Evolutionary conservation across 2,888 invertebrate genomes (phyloP), one percentile per base, ranked within the genome.

Genomic region (Galerucella nymphaeae): DNA sequence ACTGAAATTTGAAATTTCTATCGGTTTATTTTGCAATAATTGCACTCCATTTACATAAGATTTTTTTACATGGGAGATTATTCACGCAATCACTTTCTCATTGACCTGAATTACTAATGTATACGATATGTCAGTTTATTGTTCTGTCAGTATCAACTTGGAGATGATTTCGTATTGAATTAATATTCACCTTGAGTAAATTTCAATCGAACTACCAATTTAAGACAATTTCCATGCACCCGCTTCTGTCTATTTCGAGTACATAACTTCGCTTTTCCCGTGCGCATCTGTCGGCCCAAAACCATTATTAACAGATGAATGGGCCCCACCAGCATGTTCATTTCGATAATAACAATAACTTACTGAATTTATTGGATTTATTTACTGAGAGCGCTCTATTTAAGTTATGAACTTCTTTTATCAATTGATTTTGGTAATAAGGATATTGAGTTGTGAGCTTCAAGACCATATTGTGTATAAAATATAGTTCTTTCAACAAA

Each of bases 291-390:
- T 74, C 76, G 66, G 72, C 68, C 70, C 65, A 41, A 41, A 55
- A 65, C 74, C 76, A 70, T 76, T 76, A 76, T 70, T 74, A 64
- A 64, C 57, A 61, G 67, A 76, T 74, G 72, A 76, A 76, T 76
- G 74, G 74, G 63, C 72, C 74, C 65, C 55, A 65, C 68, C 74
- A 74, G 72, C 68, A 72, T 74, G 76, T 74, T 74, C 70, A 50
- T 72, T 48, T 70, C 70, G 72, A 76, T 76, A 74, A 72, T 76
- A 74, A 72, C 72, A 70, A 72, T 76, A 76, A 76, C 72, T 76
- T 76, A 76, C 61, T 61, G 74, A 76, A 74, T 72, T 70, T 76
- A 76, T 76, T 76, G 71, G 70, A 66, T 74, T 71, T 76, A 74
- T 76, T 76, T 69, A 71, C 69, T 70, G 53, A n/a, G n/a, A n/a